Evolutionary conservation across 1,140 invertebrate genomes (phyloP), one percentile per base, ranked within the genome.

Genomic region (Drosophila rhopaloa): DNA sequence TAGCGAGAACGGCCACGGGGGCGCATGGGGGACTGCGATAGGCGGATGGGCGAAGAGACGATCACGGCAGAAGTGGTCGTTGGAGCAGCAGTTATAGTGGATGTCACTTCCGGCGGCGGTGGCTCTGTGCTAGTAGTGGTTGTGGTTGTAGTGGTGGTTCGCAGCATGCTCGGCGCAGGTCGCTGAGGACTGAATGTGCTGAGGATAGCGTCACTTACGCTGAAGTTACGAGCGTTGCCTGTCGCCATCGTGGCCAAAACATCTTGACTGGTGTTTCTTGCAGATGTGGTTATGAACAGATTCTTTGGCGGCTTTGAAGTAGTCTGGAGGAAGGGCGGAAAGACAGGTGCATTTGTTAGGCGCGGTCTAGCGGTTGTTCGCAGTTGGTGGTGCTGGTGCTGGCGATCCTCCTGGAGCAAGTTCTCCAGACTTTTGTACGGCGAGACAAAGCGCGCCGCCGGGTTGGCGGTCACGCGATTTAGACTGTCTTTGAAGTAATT

Each of bases 391-490:
- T 63, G 57, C 3, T 60, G 51, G 37, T 75, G 32, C 46, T 62
- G 57, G 4, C 80, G 66, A 38, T 92, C 90, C 46, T 91, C 90
- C 47, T 92, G 90, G 9, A 92, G 60, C 24, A 92, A 48, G 11
- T 83, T 91, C 29, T 92, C 90, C 0, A 92, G 67, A 29, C 92
- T 92, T 38, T 92, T 92, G 40, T 91, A 92, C 0, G 92, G 92
- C 0, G 92, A 92, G 4, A 92, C 91, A 47, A 91, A 91, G 8
- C 81, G 79, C 41, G 72, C 58, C n/a, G 73, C 61, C 4, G 90
- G 79, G 19, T 68, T 79, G 11, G 76, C 76, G 0, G 91, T 90
- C 4, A 81, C 82, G 32, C 79, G 79, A 53, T 71, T 92, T 0
- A 90, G 35, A 13, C 59, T 85, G 27, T 92, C 91, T 38, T 90